Evolutionary conservation across 2,888 invertebrate genomes (phyloP), one percentile per base, ranked within the genome.

Genomic region (Zele albiditarsus): DNA sequence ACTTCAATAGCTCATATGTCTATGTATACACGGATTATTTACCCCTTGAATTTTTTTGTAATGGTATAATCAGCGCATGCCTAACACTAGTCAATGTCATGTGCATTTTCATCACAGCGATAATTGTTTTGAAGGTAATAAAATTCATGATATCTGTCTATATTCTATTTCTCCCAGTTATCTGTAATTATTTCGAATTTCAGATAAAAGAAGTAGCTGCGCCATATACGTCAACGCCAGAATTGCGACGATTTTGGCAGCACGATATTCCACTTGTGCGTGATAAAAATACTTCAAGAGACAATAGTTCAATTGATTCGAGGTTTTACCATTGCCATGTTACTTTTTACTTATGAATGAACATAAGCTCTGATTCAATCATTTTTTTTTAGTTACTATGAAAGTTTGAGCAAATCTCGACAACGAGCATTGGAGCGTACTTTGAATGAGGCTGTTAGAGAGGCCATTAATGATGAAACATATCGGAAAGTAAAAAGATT

Each of bases 181-280:
- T 73, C 12, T 8, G 46, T 69, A 20, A 27, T 65, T 65, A 28
- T 53, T 38, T n/a, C 25, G 75, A 25, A 25, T 81, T 83, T 42
- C 76, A 92, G 92, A 94, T 96, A 80, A 96, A 96, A 88, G 95
- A 95, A 89, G 95, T 96, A 10, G 94, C 94, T 0, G 95, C 95
- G 69, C 96, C 95, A 0, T 94, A 94, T 83, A 94, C 94, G 0
- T 94, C 94, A 0, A 94, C 94, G 77, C 93, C 94, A 28, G 94
- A 94, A 83, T 90, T 95, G 68, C 92, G 94, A 79, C 90, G 95
- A 81, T 92, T 89, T 72, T 96, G 95, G 95, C 94, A 94, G 85
- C 93, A 94, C 80, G 96, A 96, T 87, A 92, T 96, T 71, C 93
- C 92, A 73, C 91, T 94, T n/a, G 95, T 93, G 0, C 90, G 95